phyloP scores from a whole-genome alignment of 1,140 invertebrate species.

The Drosophila kikkawai region DNA sequence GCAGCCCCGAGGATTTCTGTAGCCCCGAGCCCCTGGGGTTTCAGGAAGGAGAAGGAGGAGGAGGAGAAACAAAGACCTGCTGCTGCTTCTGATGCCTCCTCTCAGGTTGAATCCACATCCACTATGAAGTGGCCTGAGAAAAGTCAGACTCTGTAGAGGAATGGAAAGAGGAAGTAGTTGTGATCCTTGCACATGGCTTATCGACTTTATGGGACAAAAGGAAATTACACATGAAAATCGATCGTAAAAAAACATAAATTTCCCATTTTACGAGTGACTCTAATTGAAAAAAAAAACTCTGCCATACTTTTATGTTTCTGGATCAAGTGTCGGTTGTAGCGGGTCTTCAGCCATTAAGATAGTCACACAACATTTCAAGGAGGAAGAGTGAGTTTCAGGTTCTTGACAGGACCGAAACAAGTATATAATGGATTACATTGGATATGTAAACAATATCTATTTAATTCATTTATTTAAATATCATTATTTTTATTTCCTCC shows the following conservation, averaged over 20 bases:
- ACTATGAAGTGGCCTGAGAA: constrained; percentile 52
- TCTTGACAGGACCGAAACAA: too few relatives aligned
- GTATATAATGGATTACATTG: too few relatives aligned
- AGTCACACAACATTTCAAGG: constrained; percentile 35
- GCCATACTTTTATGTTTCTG: constrained; percentile 24
- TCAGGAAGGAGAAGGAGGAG: constrained; percentile 10
- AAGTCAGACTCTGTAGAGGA: constrained; percentile 14
- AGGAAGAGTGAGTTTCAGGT: constrained; percentile 19
- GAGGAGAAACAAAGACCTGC: constrained; percentile 35
- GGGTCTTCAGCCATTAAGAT: constrained; percentile 32
- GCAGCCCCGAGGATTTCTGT: constrained; percentile 28
- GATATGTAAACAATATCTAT: not conserved
- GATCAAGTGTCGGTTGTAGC: constrained; percentile 23
- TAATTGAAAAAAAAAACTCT: constrained; percentile 42
- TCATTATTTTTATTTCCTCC: not conserved
- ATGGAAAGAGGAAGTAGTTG: constrained; percentile 51
- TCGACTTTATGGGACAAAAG: constrained; percentile 51
- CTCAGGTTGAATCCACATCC: constrained; percentile 33
- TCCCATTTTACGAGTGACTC: constrained; percentile 50
- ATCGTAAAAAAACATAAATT: constrained; percentile 60
- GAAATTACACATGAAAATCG: constrained; percentile 58
- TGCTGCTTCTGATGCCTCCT: constrained; percentile 29
- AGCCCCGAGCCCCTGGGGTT: constrained; percentile 14
- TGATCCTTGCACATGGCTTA: constrained; percentile 53
- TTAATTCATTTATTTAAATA: not conserved